A percentile compares a stretch with the other conserved stretches of the same genome.
These are phyloP conservation scores for Stichopus chloronotus DNA, from an alignment of 35 echinoderm and acorn worm genomes.

Conservation along the genomic window DNA sequence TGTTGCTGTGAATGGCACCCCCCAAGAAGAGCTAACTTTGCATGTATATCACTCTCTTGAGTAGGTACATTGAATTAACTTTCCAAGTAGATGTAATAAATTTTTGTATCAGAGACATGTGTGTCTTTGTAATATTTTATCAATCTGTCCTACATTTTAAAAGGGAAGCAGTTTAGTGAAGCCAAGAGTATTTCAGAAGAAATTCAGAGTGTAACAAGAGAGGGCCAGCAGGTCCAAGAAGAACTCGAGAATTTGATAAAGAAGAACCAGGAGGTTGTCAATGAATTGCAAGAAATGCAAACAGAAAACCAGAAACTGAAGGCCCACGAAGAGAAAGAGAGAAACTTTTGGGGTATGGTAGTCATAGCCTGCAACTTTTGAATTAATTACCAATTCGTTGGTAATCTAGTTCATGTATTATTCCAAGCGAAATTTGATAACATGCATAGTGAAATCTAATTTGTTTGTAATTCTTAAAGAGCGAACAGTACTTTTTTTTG, in stretches of 20 bases:
- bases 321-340: conserved; percentile 18
- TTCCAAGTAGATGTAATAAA: no score
- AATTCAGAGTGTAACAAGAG: conserved; percentile 28
- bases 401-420: no score
- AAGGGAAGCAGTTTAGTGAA: conserved; percentile 51
- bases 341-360: conserved; percentile 26
- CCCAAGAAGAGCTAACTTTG: no score
- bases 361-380: no score
- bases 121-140: not conserved
- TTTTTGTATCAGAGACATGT: not conserved
- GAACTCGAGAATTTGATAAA: conserved; percentile 8
- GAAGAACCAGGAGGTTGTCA: conserved; percentile 28
- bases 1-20: no score
- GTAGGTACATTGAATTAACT: no score
- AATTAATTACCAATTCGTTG: no score
- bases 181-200: conserved; percentile 53
- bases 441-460: no score
- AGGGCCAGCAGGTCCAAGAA: not conserved
- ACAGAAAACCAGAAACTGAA: conserved; percentile 45
- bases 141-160: not conserved
- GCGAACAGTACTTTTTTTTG: not conserved
- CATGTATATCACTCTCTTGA: no score
- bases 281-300: conserved; percentile 42
- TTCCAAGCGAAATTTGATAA: no score
- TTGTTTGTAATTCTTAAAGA: not conserved